A percentile compares a stretch with the other conserved stretches of the same genome.
phyloP scores from a whole-genome alignment of 2,113 vertebrate genomes.

The Ornithorhynchus anatinus region DNA sequence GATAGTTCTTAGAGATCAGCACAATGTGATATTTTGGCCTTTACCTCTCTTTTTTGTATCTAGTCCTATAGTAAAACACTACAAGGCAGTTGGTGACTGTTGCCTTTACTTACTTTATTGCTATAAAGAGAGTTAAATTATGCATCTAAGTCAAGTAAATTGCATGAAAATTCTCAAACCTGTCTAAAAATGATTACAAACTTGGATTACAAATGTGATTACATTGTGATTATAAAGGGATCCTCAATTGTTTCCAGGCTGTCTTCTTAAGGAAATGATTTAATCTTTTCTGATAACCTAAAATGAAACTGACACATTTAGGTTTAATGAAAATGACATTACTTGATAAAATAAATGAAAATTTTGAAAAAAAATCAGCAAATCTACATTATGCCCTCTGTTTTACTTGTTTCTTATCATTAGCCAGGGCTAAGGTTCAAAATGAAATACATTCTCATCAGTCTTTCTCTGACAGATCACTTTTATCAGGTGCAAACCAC shows the following conservation, averaged over 20 bases:
- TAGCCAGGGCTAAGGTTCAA: constrained; percentile 4
- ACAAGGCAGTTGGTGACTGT: neutral
- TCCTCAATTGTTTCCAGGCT: neutral
- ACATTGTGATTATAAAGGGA: neutral
- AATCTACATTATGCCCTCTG: neutral
- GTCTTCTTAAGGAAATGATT: neutral
- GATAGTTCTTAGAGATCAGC: too few relatives aligned
- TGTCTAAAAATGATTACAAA: too few relatives aligned
- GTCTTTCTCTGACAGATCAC: constrained; percentile 34
- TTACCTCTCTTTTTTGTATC: too few relatives aligned
- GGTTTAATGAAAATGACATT: neutral
- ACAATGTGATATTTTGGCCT: too few relatives aligned
- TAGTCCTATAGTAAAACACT: too few relatives aligned
- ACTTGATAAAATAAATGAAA: neutral
- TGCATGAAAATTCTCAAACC: neutral
- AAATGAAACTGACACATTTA: neutral
- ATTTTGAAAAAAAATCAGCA: neutral
- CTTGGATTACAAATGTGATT: neutral
- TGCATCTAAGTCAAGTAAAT: neutral
- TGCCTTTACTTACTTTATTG: neutral
- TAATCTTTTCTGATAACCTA: neutral
- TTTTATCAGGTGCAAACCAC: constrained; percentile 13
- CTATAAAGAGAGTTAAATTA: neutral
- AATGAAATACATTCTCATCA: constrained; percentile 15
- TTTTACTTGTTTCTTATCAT: constrained; percentile 30